Conservation (phyloP, 2,113 vertebrate species). For the Lepidiolamprologus cunningtoni region DNA sequence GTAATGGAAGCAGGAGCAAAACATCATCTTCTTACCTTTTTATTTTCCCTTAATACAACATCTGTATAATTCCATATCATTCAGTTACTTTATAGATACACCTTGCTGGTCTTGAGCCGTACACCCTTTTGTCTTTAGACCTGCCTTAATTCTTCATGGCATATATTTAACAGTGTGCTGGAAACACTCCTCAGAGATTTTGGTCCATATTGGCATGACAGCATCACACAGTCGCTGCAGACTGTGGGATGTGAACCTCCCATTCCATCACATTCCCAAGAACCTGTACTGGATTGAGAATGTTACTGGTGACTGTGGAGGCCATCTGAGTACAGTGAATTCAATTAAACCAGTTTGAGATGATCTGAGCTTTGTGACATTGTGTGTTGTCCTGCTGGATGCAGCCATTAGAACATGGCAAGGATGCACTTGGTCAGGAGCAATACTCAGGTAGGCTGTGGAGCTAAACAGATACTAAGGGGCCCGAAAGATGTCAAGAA, state of each 20-base stretch:
- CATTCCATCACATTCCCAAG: background rate
- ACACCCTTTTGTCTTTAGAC: background rate
- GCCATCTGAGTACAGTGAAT: background rate
- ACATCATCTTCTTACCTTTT: background rate
- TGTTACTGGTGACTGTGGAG: background rate
- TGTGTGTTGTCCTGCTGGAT: background rate
- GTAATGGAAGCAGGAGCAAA: background rate
- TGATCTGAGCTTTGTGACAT: background rate
- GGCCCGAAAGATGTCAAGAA: background rate
- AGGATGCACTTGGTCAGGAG: background rate
- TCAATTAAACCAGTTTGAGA: background rate
- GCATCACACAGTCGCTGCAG: background rate
- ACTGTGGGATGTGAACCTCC: background rate
- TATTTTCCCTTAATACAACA: background rate
- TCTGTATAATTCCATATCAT: background rate
- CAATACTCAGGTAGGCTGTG: background rate
- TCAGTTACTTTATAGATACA: background rate
- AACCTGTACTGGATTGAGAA: background rate
- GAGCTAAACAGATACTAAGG: background rate
- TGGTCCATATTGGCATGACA: background rate
- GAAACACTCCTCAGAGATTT: background rate
- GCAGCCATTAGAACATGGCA: background rate
- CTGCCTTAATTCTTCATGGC: background rate
- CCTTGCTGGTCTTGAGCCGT: background rate
- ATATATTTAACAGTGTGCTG: background rate